Evolutionary conservation across 2,797 vertebrate genomes (phyloP), one percentile per base, ranked within the genome.

Genomic region (Catostomus latipinnis): DNA sequence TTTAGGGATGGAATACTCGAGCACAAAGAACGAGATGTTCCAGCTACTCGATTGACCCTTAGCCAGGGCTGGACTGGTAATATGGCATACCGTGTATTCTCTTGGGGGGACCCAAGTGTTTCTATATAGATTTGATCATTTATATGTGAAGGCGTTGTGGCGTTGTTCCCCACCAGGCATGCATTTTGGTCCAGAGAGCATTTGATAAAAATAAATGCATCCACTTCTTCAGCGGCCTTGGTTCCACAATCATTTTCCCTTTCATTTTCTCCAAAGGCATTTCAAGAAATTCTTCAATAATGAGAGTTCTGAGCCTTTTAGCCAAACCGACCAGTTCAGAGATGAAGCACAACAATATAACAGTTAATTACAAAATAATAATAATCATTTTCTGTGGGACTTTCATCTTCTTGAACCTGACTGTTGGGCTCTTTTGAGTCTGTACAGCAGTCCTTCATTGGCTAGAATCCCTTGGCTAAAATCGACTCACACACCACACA

Each of bases 401-500:
- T 62, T 8, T 13, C 16, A 8, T 12, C 7, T 10, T 7, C 1
- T 14, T 1, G 11, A 58, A 52, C 18, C 6, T 1, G 52, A 7
- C 11, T 65, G 48, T 11, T 66, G 6, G 14, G 11, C 67, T 70
- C 50, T 56, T 2, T 22, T 3, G 3, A n/a, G 11, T 66, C 50
- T 67, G 66, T 76, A 9, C 2, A 46, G 13, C 11, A n/a, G n/a
- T 22, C 53, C 22, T 81, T 70, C 12, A 49, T 13, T 66, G 61
- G 46, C 53, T 22, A 22, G 4, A 66, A 11, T 63, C 53, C 14
- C 13, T 74, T 72, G 48, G 43, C 69, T 18, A 18, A 18, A 18
- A 18, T 18, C 16, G 16, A 18, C 16, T 18, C 16, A 18, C 16
- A 18, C 16, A 18, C 16, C 16, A 18, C 16, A 18, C 16, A 18